Base-by-base conservation (phyloP, 2,888 invertebrate genomes). In the Campoletis raptor region DNA sequence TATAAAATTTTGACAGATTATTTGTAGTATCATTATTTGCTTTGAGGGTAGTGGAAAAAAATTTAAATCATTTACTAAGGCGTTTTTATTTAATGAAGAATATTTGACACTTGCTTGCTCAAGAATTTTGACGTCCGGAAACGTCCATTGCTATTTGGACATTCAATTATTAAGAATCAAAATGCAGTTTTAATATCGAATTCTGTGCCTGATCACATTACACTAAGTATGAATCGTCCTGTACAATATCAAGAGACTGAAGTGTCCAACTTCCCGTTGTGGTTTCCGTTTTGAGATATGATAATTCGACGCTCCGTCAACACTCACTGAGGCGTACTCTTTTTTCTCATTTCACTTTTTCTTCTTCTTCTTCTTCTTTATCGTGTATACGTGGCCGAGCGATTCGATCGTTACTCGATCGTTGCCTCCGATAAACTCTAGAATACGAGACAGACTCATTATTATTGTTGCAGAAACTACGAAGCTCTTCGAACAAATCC, bases 261-360 rank as follows among this genome's bases (percentile, higher is more conserved):
- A 64, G 54, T 81, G 72, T 73, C 81, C 69, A 54, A 66, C 52
- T 80, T 80, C 64, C 76, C 85, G 84, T 78, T 84, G 86, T 52
- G 84, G 81, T 78, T 84, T 84, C 84, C 81, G 83, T 81, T 81
- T 37, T 40, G 69, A 74, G 73, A 82, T 76, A 78, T 70, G 78
- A 84, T 64, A 78, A 78, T 81, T 81, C 74, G 77, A 81, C 48
- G 61, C 69, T 74, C 48, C 76, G 24, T 48, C 73, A 72, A 48
- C 12, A 54, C 73, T 76, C 40, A 61, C 70, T 21, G 37, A 72
- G 10, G 24, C 72, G 40, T 18, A 12, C 15, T 52, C 9, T 45
- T 57, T 64, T 48, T 24, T 48, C 21, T 80, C 37, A 24, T 42
- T 37, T 48, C 36, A 18, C 37, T 48, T 70, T 9, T 45, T 37